Evolutionary conservation across 2,797 vertebrate species (phyloP), one percentile per base, ranked within the genome.

Genomic region (Oryzias dopingdopingensis): DNA sequence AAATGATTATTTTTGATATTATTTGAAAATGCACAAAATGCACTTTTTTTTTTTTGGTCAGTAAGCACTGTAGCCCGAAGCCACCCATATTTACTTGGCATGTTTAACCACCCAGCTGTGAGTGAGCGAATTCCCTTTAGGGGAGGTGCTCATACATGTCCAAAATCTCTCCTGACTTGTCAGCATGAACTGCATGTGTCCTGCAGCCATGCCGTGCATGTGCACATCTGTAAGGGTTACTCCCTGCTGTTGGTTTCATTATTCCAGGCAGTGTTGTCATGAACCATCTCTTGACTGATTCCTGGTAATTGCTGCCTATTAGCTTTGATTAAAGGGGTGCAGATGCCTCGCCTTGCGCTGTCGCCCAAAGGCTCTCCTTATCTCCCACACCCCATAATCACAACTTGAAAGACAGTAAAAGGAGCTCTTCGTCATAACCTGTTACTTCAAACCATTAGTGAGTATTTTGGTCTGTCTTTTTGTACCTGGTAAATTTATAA

Each of bases 271-370:
- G 23, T 72, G 82, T 71, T 71, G 70, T 69, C 85, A 86, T 86
- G 82, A 83, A 81, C 55, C 1, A 26, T 79, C 66, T 83, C 76
- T 74, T 84, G 79, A 84, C 73, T 80, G 86, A 88, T 79, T 73
- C 58, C 76, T 88, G 71, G 83, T 90, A 89, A 90, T 88, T 75
- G 50, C 75, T 23, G 77, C 74, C 72, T 81, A 87, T 89, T 88
- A 88, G 83, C 62, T 83, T 81, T 86, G 88, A 90, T 91, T 78
- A 89, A 80, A 89, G 88, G 86, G 82, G 78, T 49, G 65, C 66
- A 32, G 69, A 52, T 44, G 69, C 60, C 70, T 72, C 37, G 57
- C 70, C 64, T 75, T 53, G 52, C 53, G 70, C 52, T 72, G 82
- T 86, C 64, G 80, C 81, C 80, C 44, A 54, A 57, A 70, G 74